These are phyloP conservation scores for Bembecia ichneumoniformis DNA, from an alignment of 2,888 invertebrate genomes.

Conservation along the genomic window DNA sequence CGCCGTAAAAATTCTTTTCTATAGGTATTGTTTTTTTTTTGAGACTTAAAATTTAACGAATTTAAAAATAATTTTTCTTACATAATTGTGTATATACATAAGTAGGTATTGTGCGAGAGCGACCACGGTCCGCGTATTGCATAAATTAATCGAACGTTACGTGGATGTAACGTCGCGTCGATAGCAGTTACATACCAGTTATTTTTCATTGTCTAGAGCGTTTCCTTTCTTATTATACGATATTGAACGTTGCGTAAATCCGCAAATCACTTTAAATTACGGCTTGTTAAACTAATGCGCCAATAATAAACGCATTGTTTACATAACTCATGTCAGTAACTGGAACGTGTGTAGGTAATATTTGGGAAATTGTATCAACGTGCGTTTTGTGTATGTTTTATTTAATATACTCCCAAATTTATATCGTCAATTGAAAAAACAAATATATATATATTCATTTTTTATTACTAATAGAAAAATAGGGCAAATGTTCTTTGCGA, in stretches of 20 bases:
- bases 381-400: no score
- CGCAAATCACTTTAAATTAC: slow-evolving; percentile 9
- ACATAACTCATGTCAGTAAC: neutral
- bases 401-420: no score
- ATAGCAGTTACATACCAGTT: slow-evolving; percentile 40
- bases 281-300: neutral
- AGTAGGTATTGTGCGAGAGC: neutral
- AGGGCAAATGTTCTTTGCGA: no score
- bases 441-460: no score
- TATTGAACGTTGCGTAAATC: slow-evolving; percentile 40
- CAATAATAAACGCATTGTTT: slow-evolving; percentile 1
- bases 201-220: slow-evolving; percentile 67
- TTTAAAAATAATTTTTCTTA: no score
- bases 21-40: no score
- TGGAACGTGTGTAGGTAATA: neutral
- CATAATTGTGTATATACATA: neutral
- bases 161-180: slow-evolving; percentile 24
- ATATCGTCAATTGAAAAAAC: no score
- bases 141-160: neutral
- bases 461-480: no score
- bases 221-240: slow-evolving; percentile 42
- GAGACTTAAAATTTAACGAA: no score
- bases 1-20: no score
- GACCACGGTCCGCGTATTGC: neutral
- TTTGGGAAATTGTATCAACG: neutral